Percentiles rank a stretch among this genome's conserved stretches.
Evolutionary conservation across 2,888 invertebrate genomes (phyloP).

Genomic region (Caenorhabditis virilis): DNA sequence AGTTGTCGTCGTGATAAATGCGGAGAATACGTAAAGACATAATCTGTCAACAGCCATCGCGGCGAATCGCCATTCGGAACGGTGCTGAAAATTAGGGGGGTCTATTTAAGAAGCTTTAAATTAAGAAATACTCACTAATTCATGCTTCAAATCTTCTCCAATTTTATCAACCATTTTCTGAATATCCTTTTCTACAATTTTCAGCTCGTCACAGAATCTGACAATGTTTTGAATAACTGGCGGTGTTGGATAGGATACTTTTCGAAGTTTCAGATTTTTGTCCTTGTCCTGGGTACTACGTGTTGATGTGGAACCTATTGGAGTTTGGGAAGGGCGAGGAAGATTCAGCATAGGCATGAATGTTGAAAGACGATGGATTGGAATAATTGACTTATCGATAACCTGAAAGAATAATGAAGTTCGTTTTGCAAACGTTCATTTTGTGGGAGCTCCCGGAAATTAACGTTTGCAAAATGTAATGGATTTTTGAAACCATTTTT

Average conservation of each 20-base stretch:
- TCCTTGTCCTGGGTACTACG: not conserved
- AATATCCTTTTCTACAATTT: conserved; percentile 31
- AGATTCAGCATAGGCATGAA: conserved; percentile 44
- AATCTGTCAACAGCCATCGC: conserved; percentile 67
- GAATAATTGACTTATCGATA: conserved; percentile 43
- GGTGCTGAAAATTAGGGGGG: conserved; percentile 14
- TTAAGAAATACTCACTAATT: conserved; percentile 29
- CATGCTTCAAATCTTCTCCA: conserved; percentile 39
- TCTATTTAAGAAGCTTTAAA: not conserved
- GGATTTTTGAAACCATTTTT: not conserved
- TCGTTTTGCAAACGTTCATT: not conserved
- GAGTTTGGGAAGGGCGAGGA: conserved; percentile 23
- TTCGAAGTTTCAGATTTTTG: conserved; percentile 1
- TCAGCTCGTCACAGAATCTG: conserved; percentile 36
- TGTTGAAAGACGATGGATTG: conserved; percentile 43
- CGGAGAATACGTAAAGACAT: conserved; percentile 65
- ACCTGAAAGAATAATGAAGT: conserved; percentile 15
- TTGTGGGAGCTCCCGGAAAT: no score
- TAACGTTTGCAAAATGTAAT: not conserved
- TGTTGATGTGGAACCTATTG: not conserved
- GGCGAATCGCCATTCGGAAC: conserved; percentile 55
- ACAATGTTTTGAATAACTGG: conserved; percentile 28
- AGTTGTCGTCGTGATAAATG: conserved; percentile 61
- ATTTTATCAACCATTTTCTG: conserved; percentile 40
- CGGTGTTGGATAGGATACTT: no score